phyloP scores from a whole-genome alignment of 2,797 vertebrate genomes.

The Notoglanidium macrostoma region DNA sequence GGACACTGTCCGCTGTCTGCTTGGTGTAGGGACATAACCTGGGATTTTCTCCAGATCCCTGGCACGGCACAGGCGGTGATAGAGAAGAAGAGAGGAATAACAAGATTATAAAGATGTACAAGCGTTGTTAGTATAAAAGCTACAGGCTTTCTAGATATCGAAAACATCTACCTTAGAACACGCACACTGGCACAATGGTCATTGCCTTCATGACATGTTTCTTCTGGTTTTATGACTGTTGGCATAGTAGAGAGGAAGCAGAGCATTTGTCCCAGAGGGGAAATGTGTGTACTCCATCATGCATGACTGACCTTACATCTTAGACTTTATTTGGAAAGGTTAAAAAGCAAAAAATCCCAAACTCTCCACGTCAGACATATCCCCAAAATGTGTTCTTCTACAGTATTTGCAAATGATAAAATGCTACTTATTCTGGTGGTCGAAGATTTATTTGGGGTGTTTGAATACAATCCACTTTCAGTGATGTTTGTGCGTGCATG shows the following conservation, averaged over 20 bases:
- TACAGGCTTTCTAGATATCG: constrained; percentile 31
- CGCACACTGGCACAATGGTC: background rate
- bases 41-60: background rate
- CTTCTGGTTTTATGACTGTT: background rate
- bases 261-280: background rate
- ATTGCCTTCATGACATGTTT: constrained; percentile 25
- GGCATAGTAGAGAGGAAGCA: background rate
- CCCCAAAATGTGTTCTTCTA: background rate
- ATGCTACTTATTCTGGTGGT: background rate
- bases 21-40: background rate
- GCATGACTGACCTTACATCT: constrained; percentile 2
- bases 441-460: background rate
- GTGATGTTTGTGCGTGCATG: background rate
- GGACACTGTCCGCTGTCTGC: background rate
- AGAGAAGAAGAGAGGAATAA: constrained; percentile 24
- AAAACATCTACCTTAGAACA: constrained; percentile 6
- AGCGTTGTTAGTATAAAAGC: constrained; percentile 32
- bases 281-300: background rate
- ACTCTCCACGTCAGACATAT: background rate
- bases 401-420: background rate
- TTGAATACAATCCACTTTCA: background rate
- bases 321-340: background rate
- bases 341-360: background rate
- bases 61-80: background rate
- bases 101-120: constrained; percentile 38